Percentiles rank a stretch among this genome's conserved stretches.
phyloP scores from a whole-genome alignment of 2,797 vertebrate species.

The Syndactyla subalaris region DNA sequence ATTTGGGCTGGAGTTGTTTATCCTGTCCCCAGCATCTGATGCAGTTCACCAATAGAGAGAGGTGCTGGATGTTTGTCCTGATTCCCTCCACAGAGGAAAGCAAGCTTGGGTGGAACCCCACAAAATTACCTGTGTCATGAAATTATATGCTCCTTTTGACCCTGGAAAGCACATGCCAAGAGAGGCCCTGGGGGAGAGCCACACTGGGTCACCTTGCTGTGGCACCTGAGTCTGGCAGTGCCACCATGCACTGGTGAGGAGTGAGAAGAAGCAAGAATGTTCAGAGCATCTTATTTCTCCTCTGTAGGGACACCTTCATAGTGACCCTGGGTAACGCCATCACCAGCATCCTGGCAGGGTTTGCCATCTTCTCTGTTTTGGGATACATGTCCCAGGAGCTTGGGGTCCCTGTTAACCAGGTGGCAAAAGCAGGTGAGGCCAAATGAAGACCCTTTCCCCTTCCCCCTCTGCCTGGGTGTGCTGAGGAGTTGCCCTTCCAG shows the following conservation, averaged over 20 bases:
- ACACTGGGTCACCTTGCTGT: not conserved
- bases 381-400: slow-evolving; percentile 86
- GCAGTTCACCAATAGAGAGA: not conserved
- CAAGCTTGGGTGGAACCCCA: not conserved
- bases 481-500: not conserved
- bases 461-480: not conserved
- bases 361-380: slow-evolving; percentile 84
- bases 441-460: not conserved
- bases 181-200: not conserved
- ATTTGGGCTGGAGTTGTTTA: not conserved
- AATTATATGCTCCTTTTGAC: not conserved
- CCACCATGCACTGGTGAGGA: fast-evolving
- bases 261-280: fast-evolving
- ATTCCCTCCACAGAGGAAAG: not conserved
- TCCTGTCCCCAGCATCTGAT: not conserved
- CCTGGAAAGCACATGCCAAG: not conserved
- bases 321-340: slow-evolving; percentile 83
- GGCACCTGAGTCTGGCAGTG: not conserved
- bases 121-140: not conserved
- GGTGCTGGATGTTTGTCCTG: not conserved
- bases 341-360: slow-evolving; percentile 84
- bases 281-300: slow-evolving; percentile 8
- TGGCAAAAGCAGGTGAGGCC: slow-evolving; percentile 83
- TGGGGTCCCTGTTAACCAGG: slow-evolving; percentile 82
- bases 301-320: slow-evolving; percentile 82